A percentile compares a stretch with the other conserved stretches of the same genome.
Evolutionary conservation across 2,888 invertebrate genomes (phyloP).

Genomic region (Xestia xanthographa): DNA sequence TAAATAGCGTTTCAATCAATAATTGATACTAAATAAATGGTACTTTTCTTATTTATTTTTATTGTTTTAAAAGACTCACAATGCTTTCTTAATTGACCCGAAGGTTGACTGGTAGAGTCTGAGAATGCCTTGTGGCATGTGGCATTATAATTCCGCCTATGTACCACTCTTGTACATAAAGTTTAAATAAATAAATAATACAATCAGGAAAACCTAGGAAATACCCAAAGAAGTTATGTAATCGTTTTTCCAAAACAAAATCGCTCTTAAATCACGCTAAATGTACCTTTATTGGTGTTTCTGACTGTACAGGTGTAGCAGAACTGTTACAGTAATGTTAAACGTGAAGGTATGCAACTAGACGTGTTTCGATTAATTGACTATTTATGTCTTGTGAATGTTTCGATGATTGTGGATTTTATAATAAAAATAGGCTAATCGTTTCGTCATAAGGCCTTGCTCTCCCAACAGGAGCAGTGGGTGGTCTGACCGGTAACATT

Average conservation of each 20-base stretch:
- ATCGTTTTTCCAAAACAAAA: background rate
- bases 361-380: slow-evolving; percentile 45
- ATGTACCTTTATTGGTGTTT: background rate
- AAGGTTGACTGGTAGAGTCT: too few relatives aligned
- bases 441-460: background rate
- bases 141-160: too few relatives aligned
- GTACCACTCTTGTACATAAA: too few relatives aligned
- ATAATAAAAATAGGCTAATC: background rate
- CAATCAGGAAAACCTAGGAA: background rate
- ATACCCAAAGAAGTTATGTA: background rate
- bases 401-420: background rate
- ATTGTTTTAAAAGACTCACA: too few relatives aligned
- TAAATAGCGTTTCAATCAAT: too few relatives aligned
- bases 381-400: slow-evolving; percentile 18
- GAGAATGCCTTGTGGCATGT: too few relatives aligned
- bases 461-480: background rate
- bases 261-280: background rate
- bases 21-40: too few relatives aligned
- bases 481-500: background rate
- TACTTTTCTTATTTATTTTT: too few relatives aligned
- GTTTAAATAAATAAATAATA: background rate
- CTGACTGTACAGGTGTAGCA: slow-evolving; percentile 14
- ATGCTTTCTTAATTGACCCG: too few relatives aligned
- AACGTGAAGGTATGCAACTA: slow-evolving; percentile 55
- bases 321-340: slow-evolving; percentile 41